These are phyloP conservation scores for Poecilia picta DNA, from an alignment of 2,797 vertebrate species.

Conservation along the genomic window DNA sequence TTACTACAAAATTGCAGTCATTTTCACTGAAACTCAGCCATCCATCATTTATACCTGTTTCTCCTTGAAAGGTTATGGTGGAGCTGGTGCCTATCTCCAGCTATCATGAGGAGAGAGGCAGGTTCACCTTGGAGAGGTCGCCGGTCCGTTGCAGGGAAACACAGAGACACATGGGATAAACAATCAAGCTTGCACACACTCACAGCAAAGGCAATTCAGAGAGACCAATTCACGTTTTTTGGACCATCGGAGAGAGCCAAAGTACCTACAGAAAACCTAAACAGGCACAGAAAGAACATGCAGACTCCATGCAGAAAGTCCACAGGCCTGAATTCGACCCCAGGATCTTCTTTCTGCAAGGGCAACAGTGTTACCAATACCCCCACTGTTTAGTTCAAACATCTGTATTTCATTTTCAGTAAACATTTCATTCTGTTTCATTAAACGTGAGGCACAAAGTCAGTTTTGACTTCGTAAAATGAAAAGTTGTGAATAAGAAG, in stretches of 20 bases:
- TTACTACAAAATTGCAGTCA: background rate
- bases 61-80: background rate
- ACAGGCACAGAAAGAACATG: no score
- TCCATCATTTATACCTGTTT: background rate
- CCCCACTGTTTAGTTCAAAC: background rate
- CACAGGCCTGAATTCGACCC: background rate
- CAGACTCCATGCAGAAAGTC: no score
- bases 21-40: background rate
- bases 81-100: background rate
- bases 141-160: no score
- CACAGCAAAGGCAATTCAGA: no score
- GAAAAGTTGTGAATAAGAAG: background rate
- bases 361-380: background rate
- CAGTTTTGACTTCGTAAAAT: background rate
- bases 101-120: no score
- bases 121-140: no score
- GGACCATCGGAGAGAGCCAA: no score
- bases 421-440: background rate
- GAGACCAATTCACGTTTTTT: no score
- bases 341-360: background rate
- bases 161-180: no score
- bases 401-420: background rate
- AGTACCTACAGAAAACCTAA: no score
- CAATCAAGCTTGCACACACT: no score
- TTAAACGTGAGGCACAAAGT: background rate